Evolutionary conservation across 2,797 vertebrate species (phyloP).

Genomic region (Limnodromus scolopaceus): DNA sequence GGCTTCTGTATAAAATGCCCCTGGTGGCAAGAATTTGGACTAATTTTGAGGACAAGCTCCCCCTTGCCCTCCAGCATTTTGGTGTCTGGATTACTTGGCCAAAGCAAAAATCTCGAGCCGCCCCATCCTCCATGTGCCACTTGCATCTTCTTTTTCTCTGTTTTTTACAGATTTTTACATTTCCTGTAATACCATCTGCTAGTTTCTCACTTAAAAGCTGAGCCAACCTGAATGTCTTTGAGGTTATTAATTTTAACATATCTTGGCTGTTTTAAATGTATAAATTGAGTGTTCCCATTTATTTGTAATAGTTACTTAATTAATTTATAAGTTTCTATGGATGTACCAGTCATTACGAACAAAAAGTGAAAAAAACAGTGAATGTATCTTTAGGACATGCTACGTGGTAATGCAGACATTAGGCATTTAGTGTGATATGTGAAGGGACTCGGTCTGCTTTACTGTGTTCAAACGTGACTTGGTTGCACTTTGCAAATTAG

Average conservation of each 20-base stretch:
- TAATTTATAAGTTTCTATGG: neutral
- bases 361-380: neutral
- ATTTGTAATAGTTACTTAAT: neutral
- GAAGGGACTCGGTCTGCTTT: neutral
- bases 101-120: neutral
- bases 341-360: neutral
- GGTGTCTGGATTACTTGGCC: neutral
- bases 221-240: neutral
- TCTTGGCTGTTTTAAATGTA: neutral
- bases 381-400: neutral
- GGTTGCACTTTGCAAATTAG: neutral
- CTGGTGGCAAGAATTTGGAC: neutral
- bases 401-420: accelerated
- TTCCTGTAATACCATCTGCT: neutral
- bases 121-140: neutral
- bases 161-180: neutral
- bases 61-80: neutral
- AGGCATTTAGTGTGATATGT: neutral
- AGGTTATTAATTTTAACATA: neutral
- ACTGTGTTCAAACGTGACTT: neutral
- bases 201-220: neutral
- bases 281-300: neutral
- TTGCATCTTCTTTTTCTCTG: neutral
- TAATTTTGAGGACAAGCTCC: neutral
- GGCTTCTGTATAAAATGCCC: neutral